These are phyloP conservation scores for Gastrophysa polygoni DNA, from an alignment of 2,888 invertebrate genomes.

Conservation along the genomic window DNA sequence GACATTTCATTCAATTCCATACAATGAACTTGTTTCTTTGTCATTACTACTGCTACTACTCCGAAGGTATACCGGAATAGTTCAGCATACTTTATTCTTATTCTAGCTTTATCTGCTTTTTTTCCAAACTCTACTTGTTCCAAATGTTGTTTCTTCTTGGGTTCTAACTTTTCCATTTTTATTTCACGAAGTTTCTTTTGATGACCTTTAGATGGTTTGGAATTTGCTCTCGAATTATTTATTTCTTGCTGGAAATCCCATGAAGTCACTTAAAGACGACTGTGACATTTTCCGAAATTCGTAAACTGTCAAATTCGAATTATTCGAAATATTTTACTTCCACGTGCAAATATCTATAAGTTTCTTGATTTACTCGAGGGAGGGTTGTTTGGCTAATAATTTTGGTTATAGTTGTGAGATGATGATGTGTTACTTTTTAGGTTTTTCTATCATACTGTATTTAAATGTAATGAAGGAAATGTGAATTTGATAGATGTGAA, in stretches of 20 bases:
- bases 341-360: too few relatives aligned
- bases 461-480: too few relatives aligned
- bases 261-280: neutral
- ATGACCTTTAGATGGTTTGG: neutral
- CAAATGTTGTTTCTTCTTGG: neutral
- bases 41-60: neutral
- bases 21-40: neutral
- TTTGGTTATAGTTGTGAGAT: neutral
- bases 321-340: too few relatives aligned
- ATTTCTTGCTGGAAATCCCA: too few relatives aligned
- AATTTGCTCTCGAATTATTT: neutral
- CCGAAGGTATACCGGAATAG: neutral
- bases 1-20: neutral
- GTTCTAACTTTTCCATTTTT: neutral
- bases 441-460: too few relatives aligned
- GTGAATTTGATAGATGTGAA: too few relatives aligned
- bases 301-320: too few relatives aligned
- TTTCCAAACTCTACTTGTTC: neutral
- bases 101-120: neutral
- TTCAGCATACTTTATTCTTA: neutral
- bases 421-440: too few relatives aligned
- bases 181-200: neutral
- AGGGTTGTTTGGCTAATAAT: neutral
- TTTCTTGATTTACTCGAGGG: neutral
- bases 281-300: too few relatives aligned